phyloP scores from a whole-genome alignment of 2,888 invertebrate species.

The Cacoxenus indagator region DNA sequence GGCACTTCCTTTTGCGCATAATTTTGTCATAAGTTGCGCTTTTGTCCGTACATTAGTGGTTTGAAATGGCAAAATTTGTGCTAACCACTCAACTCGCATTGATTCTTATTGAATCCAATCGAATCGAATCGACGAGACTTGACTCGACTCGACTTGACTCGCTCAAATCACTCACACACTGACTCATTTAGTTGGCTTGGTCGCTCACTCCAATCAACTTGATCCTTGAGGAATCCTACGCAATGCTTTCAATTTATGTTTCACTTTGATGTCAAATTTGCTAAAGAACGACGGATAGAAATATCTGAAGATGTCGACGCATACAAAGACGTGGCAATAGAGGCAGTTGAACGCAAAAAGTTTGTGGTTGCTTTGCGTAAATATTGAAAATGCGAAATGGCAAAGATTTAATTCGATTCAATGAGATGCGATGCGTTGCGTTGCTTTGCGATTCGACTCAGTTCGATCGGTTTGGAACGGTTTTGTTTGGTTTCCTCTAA shows the following conservation, averaged over 20 bases:
- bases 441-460: too few species aligned
- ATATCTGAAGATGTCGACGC: neutral
- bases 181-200: constrained; percentile 4
- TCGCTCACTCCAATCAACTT: neutral
- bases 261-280: constrained; percentile 55
- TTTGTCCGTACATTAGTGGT: constrained; percentile 50
- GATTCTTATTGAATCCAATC: neutral
- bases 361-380: constrained; percentile 20
- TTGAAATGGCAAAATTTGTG: constrained; percentile 47
- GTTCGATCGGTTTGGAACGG: neutral
- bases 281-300: constrained; percentile 24
- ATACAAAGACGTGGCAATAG: neutral
- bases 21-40: constrained; percentile 55
- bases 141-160: neutral
- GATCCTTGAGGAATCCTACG: constrained; percentile 31
- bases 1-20: constrained; percentile 43
- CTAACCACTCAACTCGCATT: constrained; percentile 51
- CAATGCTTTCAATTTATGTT: constrained; percentile 47
- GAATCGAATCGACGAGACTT: neutral
- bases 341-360: neutral
- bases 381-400: constrained; percentile 14
- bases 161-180: constrained; percentile 53
- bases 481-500: neutral
- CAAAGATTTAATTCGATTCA: neutral
- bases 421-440: too few species aligned